Conservation (phyloP, 2,888 invertebrate species). For the Ectemnius continuus region DNA sequence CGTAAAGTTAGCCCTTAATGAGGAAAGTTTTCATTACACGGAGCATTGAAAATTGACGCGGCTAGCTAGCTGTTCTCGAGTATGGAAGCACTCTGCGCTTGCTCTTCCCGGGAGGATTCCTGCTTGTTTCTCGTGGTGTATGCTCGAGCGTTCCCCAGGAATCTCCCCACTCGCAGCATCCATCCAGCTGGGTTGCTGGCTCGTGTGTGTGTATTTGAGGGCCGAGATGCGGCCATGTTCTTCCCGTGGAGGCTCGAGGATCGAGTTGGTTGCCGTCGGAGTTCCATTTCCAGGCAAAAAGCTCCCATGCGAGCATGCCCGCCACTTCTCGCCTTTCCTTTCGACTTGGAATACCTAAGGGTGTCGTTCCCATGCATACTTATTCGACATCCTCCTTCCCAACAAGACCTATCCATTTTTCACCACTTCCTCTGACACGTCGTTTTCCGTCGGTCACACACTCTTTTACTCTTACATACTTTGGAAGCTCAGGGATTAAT, state of each 20-base stretch:
- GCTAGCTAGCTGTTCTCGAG: conserved; percentile 43
- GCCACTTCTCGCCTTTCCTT: not conserved
- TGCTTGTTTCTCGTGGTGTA: conserved; percentile 17
- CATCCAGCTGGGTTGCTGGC: conserved; percentile 23
- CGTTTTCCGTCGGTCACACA: conserved; percentile 13
- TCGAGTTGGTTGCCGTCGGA: conserved; percentile 34
- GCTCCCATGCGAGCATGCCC: conserved; percentile 32
- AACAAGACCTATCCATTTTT: conserved; percentile 44
- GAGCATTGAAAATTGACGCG: conserved; percentile 59
- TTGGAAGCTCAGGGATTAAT: too few relatives aligned
- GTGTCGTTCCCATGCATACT: conserved; percentile 41
- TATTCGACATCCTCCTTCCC: conserved; percentile 8
- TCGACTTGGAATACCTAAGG: conserved; percentile 42
- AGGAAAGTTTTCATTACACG: conserved; percentile 68
- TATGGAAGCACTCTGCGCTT: conserved; percentile 30
- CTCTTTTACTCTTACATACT: not conserved
- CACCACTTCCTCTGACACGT: conserved; percentile 11
- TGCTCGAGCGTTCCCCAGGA: conserved; percentile 13
- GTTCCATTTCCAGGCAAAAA: conserved; percentile 54
- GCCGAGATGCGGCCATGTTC: conserved; percentile 53
- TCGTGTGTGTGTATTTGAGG: conserved; percentile 11
- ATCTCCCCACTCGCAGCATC: conserved; percentile 21
- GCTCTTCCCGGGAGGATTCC: conserved; percentile 29
- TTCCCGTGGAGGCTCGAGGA: conserved; percentile 7
- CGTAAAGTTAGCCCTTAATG: conserved; percentile 55